Base-by-base conservation (phyloP, 2,113 vertebrate genomes). In the Chaetura pelagica region DNA sequence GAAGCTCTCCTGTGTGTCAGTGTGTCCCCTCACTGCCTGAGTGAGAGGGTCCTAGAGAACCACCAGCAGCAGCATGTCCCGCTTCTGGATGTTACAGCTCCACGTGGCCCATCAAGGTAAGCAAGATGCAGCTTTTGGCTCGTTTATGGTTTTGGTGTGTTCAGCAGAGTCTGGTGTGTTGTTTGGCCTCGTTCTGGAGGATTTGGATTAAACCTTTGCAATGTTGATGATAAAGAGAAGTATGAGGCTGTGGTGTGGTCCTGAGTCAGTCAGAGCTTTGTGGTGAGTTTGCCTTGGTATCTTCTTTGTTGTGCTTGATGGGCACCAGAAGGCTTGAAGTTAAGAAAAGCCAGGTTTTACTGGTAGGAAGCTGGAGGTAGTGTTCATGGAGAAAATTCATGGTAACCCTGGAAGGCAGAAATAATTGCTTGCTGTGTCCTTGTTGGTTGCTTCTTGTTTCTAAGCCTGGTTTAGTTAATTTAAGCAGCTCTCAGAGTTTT, bases 11-110 rank as follows among this genome's bases (percentile, higher is more conserved):
- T 51, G 5, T 6, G 4, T 7, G 29, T 61, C 2, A 14, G 4
- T 6, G 0, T 0, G 0, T 15, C 0, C 4, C 0, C 1, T 3
- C 0, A 0, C 0, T 3, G 3, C 0, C 19, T 18, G 51, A 34
- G 35, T 0, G 3, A 40, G 15, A 9, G 1, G 2, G 1, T 22
- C 5, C 3, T 55, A 66, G 23, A 34, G 6, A 58, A 1, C 13
- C 58, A 1, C 13, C 5, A 22, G 10, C 20, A 22, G 10, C 20
- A 7, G 3, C 19, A 14, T 4, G 9, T 58, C 4, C 34, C 49
- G 21, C 27, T 66, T 16, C 55, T 4, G 35, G 14, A 15, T 0
- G 2, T 46, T 34, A 6, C 38, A 40, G 48, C 44, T 61, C 23
- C 0, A 0, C 0, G 0, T 1, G 7, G 16, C 5, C 23, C 0